These are phyloP conservation scores for Megaleporinus macrocephalus DNA, from an alignment of 2,113 vertebrate genomes.

Conservation along the genomic window DNA sequence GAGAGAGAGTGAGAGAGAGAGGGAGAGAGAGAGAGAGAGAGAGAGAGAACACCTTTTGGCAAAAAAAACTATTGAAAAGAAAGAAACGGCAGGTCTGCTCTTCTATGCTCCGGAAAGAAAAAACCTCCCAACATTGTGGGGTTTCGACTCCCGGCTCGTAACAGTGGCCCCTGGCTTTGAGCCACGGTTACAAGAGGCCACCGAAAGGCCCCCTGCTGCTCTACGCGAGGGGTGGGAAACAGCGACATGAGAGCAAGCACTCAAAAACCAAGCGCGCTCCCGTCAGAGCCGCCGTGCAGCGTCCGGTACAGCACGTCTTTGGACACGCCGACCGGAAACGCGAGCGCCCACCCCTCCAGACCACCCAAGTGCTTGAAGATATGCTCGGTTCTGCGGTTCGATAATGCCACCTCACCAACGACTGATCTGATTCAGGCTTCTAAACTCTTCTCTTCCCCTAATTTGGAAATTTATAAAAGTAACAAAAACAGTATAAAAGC, in stretches of 20 bases:
- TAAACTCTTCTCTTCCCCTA: constrained; percentile 39
- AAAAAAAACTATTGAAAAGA: constrained; percentile 27
- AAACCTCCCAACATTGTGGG: background rate
- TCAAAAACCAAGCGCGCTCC: background rate
- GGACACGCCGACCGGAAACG: constrained; percentile 36
- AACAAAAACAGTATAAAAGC: constrained; percentile 72
- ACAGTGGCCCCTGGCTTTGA: constrained; percentile 10
- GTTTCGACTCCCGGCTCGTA: background rate
- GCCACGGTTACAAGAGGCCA: background rate
- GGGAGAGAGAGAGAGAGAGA: too few relatives aligned
- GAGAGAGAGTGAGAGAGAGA: too few relatives aligned
- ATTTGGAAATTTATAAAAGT: constrained; percentile 72
- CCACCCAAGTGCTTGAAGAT: constrained; percentile 75
- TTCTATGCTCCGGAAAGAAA: background rate
- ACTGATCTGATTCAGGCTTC: constrained; percentile 61
- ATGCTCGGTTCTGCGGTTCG: constrained; percentile 66
- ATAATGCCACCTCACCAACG: constrained; percentile 60
- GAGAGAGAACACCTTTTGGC: constrained; percentile 53
- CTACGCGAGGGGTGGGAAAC: background rate
- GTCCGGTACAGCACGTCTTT: constrained; percentile 40
- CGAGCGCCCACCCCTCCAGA: constrained; percentile 30
- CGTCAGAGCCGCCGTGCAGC: background rate
- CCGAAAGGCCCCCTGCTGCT: background rate
- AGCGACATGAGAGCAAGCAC: background rate
- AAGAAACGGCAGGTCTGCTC: constrained; percentile 73